Conservation (phyloP, 2,888 invertebrate genomes). For the Chrysopilus asiliformis region DNA sequence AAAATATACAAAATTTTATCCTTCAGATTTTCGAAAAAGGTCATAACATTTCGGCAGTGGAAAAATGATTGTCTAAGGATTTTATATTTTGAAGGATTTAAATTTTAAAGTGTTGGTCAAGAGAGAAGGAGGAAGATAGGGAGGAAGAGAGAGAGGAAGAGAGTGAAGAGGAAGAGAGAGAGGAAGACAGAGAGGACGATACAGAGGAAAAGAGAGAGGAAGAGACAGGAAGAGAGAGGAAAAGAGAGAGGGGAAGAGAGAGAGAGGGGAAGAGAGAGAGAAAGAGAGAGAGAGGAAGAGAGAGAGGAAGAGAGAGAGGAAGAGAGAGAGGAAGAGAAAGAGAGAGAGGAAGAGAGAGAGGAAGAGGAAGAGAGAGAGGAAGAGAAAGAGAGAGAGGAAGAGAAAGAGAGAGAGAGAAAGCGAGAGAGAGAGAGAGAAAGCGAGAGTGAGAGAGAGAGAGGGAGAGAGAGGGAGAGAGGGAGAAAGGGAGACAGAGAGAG, state of each 20-base stretch:
- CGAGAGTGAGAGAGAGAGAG: not conserved
- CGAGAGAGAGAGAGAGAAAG: not conserved
- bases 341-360: not conserved
- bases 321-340: not conserved
- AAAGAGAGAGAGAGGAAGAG: not conserved
- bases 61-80: too few species aligned
- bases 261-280: too few species aligned
- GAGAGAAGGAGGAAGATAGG: not conserved
- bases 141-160: not conserved
- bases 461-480: not conserved
- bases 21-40: too few species aligned
- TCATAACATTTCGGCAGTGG: too few species aligned
- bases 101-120: too few species aligned
- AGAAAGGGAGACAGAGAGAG: not conserved
- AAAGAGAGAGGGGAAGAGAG: not conserved
- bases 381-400: not conserved
- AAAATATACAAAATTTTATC: too few species aligned
- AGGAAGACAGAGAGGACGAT: not conserved
- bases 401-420: not conserved
- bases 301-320: not conserved
- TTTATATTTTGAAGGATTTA: too few species aligned
- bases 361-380: not conserved
- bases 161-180: not conserved
- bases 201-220: not conserved
- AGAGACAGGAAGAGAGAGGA: too few species aligned